Evolutionary conservation across 2,113 vertebrate species (phyloP), one percentile per base, ranked within the genome.

Genomic region (Phaetusa simplex): DNA sequence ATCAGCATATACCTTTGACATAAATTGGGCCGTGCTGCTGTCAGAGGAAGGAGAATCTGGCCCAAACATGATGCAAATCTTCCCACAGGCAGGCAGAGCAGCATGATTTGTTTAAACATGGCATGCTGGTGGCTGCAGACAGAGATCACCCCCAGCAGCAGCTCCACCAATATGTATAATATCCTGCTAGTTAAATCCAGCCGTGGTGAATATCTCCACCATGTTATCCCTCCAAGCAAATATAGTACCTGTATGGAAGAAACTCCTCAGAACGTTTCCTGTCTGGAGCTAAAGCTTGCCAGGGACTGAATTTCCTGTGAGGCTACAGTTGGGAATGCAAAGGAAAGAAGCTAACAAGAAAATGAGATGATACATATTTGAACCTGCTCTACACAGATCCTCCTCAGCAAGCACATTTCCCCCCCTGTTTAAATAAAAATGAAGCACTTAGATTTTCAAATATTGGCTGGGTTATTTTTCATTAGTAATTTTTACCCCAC

Each of bases 221-320:
- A 6, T 84, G 64, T 88, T 97, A 85, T 56, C 81, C 94, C 96
- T 95, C 79, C 79, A 95, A 94, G 92, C 90, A 95, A 97, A 96
- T 76, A 86, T 30, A 93, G 92, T 92, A 97, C 93, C 90, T 94
- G 94, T 52, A 77, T 90, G 94, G 94, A 96, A 96, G 72, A 95
- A 95, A 96, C 93, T 94, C 86, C 96, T 97, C 91, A 95, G 86
- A 73, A 87, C 9, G 3, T 87, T 97, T 97, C 93, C 94, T 96
- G 95, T 96, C 93, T 95, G 93, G 93, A 95, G 79, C 78, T 76
- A 34, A 82, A 73, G 91, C 87, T 91, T 95, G 97, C 95, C 96
- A 97, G 86, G 55, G 91, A 94, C 91, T 86, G 94, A 96, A 96
- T 96, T 96, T 97, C 95, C 97, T 96, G 93, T 95, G 94, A 94